Evolutionary conservation across 2,888 invertebrate species (phyloP), one percentile per base, ranked within the genome.

Genomic region (Stegana nigrithorax): DNA sequence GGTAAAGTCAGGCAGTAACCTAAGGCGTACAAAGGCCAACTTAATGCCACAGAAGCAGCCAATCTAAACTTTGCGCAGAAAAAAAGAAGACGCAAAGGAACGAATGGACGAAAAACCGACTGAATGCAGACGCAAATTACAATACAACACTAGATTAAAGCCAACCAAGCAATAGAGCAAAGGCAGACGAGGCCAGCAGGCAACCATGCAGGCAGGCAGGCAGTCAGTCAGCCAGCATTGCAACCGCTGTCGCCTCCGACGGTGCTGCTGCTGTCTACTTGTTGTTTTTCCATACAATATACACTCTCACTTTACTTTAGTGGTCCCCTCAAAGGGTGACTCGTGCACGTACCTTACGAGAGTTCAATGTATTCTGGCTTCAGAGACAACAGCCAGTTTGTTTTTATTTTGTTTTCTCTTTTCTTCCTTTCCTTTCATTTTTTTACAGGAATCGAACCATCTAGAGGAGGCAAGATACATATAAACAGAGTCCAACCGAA

Each of bases 321-420:
- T n/a, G n/a, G n/a, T n/a, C n/a, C n/a, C n/a, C n/a, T n/a, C n/a
- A n/a, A n/a, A n/a, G n/a, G n/a, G n/a, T n/a, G 39, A 39, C 14
- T n/a, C n/a, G 39, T 39, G 39, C 39, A n/a, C n/a, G n/a, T n/a
- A n/a, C n/a, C n/a, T n/a, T n/a, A n/a, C 59, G 58, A 62, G 71
- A 71, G 72, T 72, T 72, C 72, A 72, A 71, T 67, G 75, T 73
- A 75, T 39, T 39, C 39, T 39, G 12, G 39, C 17, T n/a, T 10
- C 39, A 39, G 39, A n/a, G n/a, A 39, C 39, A 39, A 39, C n/a
- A 39, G 39, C 39, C 14, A n/a, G 14, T 39, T n/a, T 39, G 39
- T 39, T 4, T 39, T 14, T 10, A 17, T 39, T 39, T 39, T n/a
- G 39, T 39, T n/a, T n/a, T 39, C 14, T n/a, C n/a, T n/a, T n/a